Evolutionary conservation across 1,140 invertebrate species (phyloP), one percentile per base, ranked within the genome.

Genomic region (Phenacoccus solenopsis): DNA sequence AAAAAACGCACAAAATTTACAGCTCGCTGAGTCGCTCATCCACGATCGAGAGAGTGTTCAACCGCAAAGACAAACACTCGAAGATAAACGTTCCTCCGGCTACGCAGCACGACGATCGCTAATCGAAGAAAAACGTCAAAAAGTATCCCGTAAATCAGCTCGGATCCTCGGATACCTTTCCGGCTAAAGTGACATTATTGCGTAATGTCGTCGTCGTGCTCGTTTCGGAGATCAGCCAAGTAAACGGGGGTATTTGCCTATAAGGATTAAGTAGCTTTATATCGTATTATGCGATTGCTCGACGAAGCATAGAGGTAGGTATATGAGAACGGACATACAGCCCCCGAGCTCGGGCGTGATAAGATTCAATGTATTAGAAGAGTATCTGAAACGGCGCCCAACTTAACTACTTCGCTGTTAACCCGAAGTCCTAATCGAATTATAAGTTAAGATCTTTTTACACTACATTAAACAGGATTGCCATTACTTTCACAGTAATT

Each of bases 391-490:
- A 27, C 59, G 59, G 59, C 59, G 59, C 59, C 59, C 10, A 64
- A 64, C 59, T 64, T 64, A 64, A 64, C 59, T 64, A 27, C 59
- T 64, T 64, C 56, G 25, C 59, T 64, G 10, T 27, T 64, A 25
- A 64, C 59, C 25, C 59, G 59, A 64, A 64, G 22, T 64, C 59
- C 59, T 64, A 64, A 64, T 64, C 59, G 59, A 64, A 64, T 64
- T 64, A 64, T 64, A 64, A 64, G 59, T 64, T 64, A 64, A 64
- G 59, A 64, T 64, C 59, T 64, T 64, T 64, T 64, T 64, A 64
- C 59, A 64, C 22, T 64, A 64, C 59, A 64, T 64, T 64, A 64
- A 64, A 64, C 59, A 64, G 25, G 59, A 64, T 64, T 64, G 59
- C 59, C 59, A 64, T 64, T 64, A 64, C 59, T 64, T 64, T 64